Conservation (phyloP, 2,113 vertebrate genomes). For the Marcusenius ussheri region DNA sequence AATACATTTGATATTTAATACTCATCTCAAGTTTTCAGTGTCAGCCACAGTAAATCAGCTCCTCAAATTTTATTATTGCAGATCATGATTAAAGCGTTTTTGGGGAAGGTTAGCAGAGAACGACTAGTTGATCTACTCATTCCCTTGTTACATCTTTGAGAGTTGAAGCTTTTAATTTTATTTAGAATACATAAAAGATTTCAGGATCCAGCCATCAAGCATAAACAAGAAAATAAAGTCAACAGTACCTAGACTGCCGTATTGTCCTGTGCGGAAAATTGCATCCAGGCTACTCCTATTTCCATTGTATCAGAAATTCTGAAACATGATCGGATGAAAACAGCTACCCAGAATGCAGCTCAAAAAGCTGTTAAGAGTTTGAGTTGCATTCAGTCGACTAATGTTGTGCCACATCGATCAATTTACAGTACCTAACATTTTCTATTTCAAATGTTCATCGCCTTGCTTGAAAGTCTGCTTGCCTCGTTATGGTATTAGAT, state of each 20-base stretch:
- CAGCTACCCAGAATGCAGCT: neutral
- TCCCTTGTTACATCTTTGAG: neutral
- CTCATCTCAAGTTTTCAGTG: neutral
- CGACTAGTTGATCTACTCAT: neutral
- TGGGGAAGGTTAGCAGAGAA: neutral
- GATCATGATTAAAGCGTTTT: neutral
- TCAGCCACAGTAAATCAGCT: neutral
- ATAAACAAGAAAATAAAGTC: slow-evolving; percentile 1
- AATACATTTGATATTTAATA: neutral
- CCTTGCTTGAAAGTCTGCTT: slow-evolving; percentile 23
- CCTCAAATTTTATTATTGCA: neutral
- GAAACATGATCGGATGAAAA: slow-evolving; percentile 12
- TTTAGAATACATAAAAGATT: neutral
- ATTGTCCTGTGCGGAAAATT: slow-evolving; percentile 13
- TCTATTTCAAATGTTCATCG: slow-evolving; percentile 23
- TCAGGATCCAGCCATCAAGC: neutral
- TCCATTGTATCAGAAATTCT: slow-evolving; percentile 14
- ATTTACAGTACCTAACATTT: slow-evolving; percentile 27
- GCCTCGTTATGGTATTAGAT: slow-evolving; percentile 25
- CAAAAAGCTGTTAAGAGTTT: slow-evolving; percentile 15
- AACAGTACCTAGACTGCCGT: neutral
- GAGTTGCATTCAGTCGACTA: slow-evolving; percentile 19
- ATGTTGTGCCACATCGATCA: slow-evolving; percentile 25
- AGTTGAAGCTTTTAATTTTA: neutral
- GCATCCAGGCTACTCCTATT: slow-evolving; percentile 12